Percentiles rank a stretch among this genome's conserved stretches.
Conservation (phyloP, 2,113 vertebrate species). For the Coreoperca whiteheadi region DNA sequence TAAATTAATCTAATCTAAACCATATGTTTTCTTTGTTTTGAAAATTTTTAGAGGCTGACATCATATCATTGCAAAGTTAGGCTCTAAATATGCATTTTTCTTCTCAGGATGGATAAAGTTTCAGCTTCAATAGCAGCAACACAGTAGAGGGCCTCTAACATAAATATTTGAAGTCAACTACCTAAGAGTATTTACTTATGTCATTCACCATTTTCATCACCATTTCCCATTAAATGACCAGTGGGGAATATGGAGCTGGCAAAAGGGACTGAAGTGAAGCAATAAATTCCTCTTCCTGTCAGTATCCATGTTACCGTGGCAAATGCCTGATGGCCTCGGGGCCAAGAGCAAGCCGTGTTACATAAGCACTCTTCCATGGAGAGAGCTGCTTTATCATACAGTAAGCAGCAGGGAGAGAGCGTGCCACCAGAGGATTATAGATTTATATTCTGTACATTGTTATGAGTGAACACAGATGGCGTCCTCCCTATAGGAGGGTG, state of each 20-base stretch:
- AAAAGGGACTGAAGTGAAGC: constrained; percentile 51
- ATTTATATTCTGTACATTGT: constrained; percentile 60
- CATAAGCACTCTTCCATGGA: constrained; percentile 43
- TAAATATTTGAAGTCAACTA: constrained; percentile 38
- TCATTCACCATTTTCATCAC: constrained; percentile 48
- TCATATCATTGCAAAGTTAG: too few species aligned
- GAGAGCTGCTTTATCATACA: constrained; percentile 55
- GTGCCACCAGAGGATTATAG: constrained; percentile 7
- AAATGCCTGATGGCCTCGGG: constrained; percentile 52
- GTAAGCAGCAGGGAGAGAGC: constrained; percentile 27
- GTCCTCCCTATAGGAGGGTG: constrained; percentile 7
- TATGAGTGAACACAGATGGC: constrained; percentile 26
- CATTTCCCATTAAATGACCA: constrained; percentile 50
- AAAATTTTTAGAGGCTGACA: too few species aligned
- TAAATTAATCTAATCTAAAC: too few species aligned
- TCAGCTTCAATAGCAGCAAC: not conserved
- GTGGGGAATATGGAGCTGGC: constrained; percentile 17
- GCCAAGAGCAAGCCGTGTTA: constrained; percentile 40
- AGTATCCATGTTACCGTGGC: constrained; percentile 56
- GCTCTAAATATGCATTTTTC: not conserved
- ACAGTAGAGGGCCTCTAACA: not conserved
- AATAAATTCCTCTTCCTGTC: constrained; percentile 63
- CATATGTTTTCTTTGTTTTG: too few species aligned
- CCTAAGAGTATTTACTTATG: constrained; percentile 53
- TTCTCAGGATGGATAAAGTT: not conserved